Evolutionary conservation across 2,113 vertebrate species (phyloP).

Genomic region (Scartelaos histophorus): DNA sequence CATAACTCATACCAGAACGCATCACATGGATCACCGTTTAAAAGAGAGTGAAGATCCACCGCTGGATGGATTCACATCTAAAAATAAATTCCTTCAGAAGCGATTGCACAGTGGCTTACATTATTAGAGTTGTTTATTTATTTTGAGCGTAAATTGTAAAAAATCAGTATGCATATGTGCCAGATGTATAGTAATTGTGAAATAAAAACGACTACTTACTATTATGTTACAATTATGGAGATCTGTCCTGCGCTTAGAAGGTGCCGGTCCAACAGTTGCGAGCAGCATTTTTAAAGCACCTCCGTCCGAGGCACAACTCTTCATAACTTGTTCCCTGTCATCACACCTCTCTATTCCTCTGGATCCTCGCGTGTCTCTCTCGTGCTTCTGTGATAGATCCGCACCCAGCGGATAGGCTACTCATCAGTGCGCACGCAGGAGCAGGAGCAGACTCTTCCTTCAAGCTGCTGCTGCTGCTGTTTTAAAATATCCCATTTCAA

Average conservation of each 20-base stretch:
- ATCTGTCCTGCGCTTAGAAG: constrained; percentile 43
- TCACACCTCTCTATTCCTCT: constrained; percentile 22
- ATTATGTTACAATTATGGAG: not conserved
- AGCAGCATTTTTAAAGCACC: not conserved
- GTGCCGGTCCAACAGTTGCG: constrained; percentile 23
- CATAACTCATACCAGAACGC: not conserved
- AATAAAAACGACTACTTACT: constrained; percentile 33
- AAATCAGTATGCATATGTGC: not conserved
- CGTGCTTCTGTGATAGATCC: constrained; percentile 26
- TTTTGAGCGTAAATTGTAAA: not conserved
- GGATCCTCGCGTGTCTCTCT: constrained; percentile 20
- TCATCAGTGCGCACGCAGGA: constrained; percentile 40
- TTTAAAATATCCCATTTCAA: constrained; percentile 62
- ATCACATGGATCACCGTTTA: not conserved
- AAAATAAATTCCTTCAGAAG: not conserved
- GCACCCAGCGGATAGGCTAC: constrained; percentile 21
- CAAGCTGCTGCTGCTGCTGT: constrained; percentile 20
- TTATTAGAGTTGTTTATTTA: not conserved
- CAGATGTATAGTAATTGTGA: not conserved
- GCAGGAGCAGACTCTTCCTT: constrained; percentile 14
- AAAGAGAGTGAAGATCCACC: not conserved
- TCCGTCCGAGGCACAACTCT: constrained; percentile 21
- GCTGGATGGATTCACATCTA: not conserved
- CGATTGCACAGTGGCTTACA: not conserved
- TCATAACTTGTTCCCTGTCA: constrained; percentile 48